These are phyloP conservation scores for Eupithecia abbreviata DNA, from an alignment of 2,888 invertebrate species.

Conservation along the genomic window DNA sequence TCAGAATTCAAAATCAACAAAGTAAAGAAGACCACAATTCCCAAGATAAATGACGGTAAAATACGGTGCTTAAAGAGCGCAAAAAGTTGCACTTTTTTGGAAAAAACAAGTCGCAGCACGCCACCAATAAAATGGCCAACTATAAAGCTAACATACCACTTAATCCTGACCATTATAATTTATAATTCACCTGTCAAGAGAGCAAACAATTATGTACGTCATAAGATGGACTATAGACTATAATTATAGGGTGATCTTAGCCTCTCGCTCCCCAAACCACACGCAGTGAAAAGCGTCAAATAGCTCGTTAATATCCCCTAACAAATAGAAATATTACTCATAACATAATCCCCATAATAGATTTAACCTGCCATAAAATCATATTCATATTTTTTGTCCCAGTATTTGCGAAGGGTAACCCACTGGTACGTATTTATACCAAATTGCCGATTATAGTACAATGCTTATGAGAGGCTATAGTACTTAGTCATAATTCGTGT, in stretches of 20 bases:
- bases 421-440: slow-evolving; percentile 69
- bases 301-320: slow-evolving; percentile 78
- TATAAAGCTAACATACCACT: slow-evolving; percentile 52
- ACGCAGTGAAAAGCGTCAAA: slow-evolving; percentile 79
- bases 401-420: slow-evolving; percentile 70
- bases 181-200: slow-evolving; percentile 71
- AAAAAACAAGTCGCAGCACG: slow-evolving; percentile 37
- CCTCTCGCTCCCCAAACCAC: slow-evolving; percentile 57
- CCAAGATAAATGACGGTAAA: slow-evolving; percentile 28
- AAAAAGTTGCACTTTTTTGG: slow-evolving; percentile 20
- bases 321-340: slow-evolving; percentile 81
- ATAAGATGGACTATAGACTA: slow-evolving; percentile 52
- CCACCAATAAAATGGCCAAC: slow-evolving; percentile 52
- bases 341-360: slow-evolving; percentile 82
- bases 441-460: slow-evolving; percentile 75
- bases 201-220: slow-evolving; percentile 69
- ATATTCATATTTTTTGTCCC: slow-evolving; percentile 72
- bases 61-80: slow-evolving; percentile 18
- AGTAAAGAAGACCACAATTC: slow-evolving; percentile 29
- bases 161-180: slow-evolving; percentile 63
- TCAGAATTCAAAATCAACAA: slow-evolving; percentile 16
- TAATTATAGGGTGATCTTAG: slow-evolving; percentile 68
- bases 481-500: slow-evolving; percentile 76
- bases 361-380: slow-evolving; percentile 83
- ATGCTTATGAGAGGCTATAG: slow-evolving; percentile 76